phyloP scores from a whole-genome alignment of 1,140 invertebrate genomes.

The Cephus cinctus region DNA sequence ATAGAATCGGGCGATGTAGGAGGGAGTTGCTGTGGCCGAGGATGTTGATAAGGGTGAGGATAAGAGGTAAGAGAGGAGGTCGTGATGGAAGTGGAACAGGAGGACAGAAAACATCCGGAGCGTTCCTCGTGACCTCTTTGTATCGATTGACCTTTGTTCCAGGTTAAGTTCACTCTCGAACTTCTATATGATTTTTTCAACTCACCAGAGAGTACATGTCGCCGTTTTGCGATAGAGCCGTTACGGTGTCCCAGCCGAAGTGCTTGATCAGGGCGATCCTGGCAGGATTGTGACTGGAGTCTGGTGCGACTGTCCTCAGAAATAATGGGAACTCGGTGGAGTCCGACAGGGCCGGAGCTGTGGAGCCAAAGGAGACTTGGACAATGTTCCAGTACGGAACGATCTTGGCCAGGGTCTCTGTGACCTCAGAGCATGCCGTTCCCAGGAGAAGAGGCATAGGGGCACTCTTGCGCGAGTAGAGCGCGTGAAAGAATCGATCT shows the following conservation, averaged over 20 bases:
- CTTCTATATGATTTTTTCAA: slow-evolving; percentile 7
- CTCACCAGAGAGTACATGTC: slow-evolving; percentile 78
- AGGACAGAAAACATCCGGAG: background rate
- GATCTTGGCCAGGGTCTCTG: slow-evolving; percentile 84
- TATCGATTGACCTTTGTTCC: background rate
- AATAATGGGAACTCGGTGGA: slow-evolving; percentile 84
- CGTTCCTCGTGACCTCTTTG: too few species aligned
- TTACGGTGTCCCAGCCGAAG: slow-evolving; percentile 84
- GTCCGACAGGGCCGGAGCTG: slow-evolving; percentile 82
- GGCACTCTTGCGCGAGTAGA: slow-evolving; percentile 75
- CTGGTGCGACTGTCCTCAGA: slow-evolving; percentile 80
- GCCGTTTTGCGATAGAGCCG: slow-evolving; percentile 81
- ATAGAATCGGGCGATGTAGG: too few species aligned
- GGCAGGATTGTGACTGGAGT: slow-evolving; percentile 84
- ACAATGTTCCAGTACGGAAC: slow-evolving; percentile 90
- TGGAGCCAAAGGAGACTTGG: slow-evolving; percentile 85
- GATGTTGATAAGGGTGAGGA: too few species aligned
- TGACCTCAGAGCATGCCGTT: slow-evolving; percentile 86
- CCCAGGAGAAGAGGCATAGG: slow-evolving; percentile 78
- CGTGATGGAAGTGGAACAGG: too few species aligned
- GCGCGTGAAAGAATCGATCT: slow-evolving; percentile 85
- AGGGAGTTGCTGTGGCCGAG: too few species aligned
- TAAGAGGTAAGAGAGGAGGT: too few species aligned
- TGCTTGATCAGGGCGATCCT: slow-evolving; percentile 79
- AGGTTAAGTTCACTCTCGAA: background rate